phyloP scores from a whole-genome alignment of 2,113 vertebrate genomes.

The Alces alces region DNA sequence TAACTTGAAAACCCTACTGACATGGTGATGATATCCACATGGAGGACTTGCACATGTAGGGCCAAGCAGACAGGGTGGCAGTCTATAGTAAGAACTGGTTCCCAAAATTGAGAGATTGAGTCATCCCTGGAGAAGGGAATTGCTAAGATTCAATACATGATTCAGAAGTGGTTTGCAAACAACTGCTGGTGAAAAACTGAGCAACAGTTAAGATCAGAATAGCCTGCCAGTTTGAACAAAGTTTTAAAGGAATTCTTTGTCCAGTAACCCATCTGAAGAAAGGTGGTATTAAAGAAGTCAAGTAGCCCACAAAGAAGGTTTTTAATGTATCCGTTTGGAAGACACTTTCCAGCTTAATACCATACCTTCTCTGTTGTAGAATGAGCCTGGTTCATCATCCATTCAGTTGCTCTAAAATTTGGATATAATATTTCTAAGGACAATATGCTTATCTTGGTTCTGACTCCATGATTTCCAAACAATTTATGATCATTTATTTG shows the following conservation, averaged over 20 bases:
- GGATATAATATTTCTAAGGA: not conserved
- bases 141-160: not conserved
- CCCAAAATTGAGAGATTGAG: not conserved
- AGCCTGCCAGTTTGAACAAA: not conserved
- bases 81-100: not conserved
- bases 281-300: not conserved
- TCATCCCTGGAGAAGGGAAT: not conserved
- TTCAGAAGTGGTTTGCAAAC: not conserved
- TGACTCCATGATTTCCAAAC: not conserved
- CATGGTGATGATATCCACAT: not conserved
- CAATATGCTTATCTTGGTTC: not conserved
- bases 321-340: not conserved
- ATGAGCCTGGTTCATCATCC: not conserved
- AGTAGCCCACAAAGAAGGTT: not conserved
- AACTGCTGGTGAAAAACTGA: not conserved
- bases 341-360: not conserved
- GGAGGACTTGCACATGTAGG: not conserved
- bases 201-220: not conserved
- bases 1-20: not conserved
- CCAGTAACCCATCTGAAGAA: not conserved
- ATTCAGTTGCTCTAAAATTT: not conserved
- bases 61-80: not conserved
- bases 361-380: not conserved
- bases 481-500: not conserved
- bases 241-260: not conserved